Conservation (phyloP, 2,888 invertebrate genomes). For the Drosophila percnosoma region DNA sequence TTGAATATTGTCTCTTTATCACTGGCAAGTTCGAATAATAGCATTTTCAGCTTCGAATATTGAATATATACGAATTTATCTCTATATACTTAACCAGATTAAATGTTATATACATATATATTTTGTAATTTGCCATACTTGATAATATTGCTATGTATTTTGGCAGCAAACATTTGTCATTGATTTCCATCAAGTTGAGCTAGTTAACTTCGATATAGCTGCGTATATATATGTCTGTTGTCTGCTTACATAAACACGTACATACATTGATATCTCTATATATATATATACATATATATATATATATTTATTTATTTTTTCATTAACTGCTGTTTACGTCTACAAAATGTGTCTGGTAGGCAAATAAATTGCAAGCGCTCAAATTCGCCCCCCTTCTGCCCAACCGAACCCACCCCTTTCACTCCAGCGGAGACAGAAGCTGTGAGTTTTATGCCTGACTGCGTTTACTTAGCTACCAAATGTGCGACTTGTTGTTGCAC, state of each 20-base stretch:
- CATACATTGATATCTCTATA: background rate
- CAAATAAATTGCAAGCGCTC: conserved; percentile 59
- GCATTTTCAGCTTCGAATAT: background rate
- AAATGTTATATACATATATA: background rate
- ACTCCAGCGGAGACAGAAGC: conserved; percentile 11
- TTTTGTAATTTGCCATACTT: background rate
- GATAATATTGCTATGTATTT: background rate
- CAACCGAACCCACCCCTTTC: background rate
- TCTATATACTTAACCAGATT: background rate
- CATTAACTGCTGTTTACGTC: conserved; percentile 42
- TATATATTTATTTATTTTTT: conserved; percentile 16
- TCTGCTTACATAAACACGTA: background rate
- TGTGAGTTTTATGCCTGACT: conserved; percentile 61
- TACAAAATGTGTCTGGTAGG: conserved; percentile 57
- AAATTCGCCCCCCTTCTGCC: background rate
- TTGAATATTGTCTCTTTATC: background rate
- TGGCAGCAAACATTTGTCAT: background rate
- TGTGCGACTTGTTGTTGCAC: conserved; percentile 23
- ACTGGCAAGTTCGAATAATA: no score
- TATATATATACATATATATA: background rate
- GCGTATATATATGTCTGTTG: background rate
- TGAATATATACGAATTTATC: background rate
- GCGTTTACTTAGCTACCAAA: conserved; percentile 59
- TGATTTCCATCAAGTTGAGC: background rate
- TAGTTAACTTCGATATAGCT: background rate